Evolutionary conservation across 2,888 invertebrate genomes (phyloP).

Genomic region (Allophyes oxyacanthae): DNA sequence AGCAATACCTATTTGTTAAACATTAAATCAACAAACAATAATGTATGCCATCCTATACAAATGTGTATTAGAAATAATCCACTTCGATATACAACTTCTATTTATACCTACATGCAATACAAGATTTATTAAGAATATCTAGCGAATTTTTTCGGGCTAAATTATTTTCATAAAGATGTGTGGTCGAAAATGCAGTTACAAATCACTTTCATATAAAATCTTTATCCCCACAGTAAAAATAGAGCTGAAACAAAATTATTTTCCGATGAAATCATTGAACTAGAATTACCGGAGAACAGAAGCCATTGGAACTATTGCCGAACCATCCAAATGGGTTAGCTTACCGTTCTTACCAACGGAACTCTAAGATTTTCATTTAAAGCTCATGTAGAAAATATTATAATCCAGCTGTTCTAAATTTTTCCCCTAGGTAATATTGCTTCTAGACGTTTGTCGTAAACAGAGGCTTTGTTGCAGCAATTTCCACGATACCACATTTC

Average conservation of each 20-base stretch:
- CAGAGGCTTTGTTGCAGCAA: conserved; percentile 81
- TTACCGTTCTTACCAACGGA: conserved; percentile 26
- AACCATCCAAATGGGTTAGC: conserved; percentile 32
- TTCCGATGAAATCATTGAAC: conserved; percentile 14
- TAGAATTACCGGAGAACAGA: conserved; percentile 28
- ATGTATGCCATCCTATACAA: no score
- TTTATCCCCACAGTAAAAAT: neutral
- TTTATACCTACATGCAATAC: no score
- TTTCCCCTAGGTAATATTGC: conserved; percentile 71
- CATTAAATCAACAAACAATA: no score
- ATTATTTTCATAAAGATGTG: no score
- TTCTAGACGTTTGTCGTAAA: conserved; percentile 79
- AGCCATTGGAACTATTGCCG: conserved; percentile 29
- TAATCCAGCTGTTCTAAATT: conserved; percentile 66
- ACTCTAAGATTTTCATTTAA: conserved; percentile 50
- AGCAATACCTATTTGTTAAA: conserved; percentile 46
- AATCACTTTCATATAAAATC: neutral
- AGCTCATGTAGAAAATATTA: conserved; percentile 63
- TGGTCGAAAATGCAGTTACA: neutral
- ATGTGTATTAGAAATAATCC: no score
- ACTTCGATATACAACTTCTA: no score
- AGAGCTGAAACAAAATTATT: conserved; percentile 20
- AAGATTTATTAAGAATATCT: no score
- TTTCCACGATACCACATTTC: conserved; percentile 85
- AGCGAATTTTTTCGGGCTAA: no score